These are phyloP conservation scores for Aplocera efformata DNA, from an alignment of 2,888 invertebrate genomes.

Conservation along the genomic window DNA sequence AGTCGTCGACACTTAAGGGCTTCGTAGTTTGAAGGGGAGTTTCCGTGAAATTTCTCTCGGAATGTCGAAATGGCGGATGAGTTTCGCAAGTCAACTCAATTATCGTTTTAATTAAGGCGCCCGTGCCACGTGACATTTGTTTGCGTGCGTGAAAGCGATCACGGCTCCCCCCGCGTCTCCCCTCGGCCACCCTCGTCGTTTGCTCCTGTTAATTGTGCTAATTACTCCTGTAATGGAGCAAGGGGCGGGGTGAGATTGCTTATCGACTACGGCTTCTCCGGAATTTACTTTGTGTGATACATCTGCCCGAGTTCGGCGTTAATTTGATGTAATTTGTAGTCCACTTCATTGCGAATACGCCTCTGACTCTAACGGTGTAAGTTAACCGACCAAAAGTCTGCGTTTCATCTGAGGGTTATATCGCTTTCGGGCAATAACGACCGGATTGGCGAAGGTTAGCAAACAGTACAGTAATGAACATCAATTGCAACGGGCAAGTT, in stretches of 20 bases:
- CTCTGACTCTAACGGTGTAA: conserved; percentile 3
- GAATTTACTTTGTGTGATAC: conserved; percentile 67
- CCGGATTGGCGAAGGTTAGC: conserved; percentile 39
- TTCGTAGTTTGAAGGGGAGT: conserved; percentile 74
- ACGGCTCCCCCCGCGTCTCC: conserved; percentile 39
- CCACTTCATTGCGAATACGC: conserved; percentile 27
- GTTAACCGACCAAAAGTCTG: conserved; percentile 6
- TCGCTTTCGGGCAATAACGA: conserved; percentile 27
- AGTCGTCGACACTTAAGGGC: conserved; percentile 77
- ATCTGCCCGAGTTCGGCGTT: conserved; percentile 47
- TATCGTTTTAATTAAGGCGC: conserved; percentile 81
- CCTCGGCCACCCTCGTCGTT: conserved; percentile 37
- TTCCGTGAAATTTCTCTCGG: conserved; percentile 74
- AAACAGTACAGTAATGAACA: conserved; percentile 55
- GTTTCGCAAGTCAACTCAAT: conserved; percentile 80
- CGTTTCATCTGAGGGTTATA: conserved; percentile 29
- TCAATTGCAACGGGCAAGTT: conserved; percentile 61
- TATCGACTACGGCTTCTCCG: conserved; percentile 66
- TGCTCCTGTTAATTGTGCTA: conserved; percentile 79
- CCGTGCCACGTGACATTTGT: conserved; percentile 78
- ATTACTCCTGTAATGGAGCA: conserved; percentile 80
- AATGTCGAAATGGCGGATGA: conserved; percentile 79
- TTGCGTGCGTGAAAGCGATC: conserved; percentile 79
- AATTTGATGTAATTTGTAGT: conserved; percentile 50
- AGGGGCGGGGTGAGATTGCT: conserved; percentile 74